Conservation (phyloP, 2,797 vertebrate genomes). For the Champsocephalus gunnari region DNA sequence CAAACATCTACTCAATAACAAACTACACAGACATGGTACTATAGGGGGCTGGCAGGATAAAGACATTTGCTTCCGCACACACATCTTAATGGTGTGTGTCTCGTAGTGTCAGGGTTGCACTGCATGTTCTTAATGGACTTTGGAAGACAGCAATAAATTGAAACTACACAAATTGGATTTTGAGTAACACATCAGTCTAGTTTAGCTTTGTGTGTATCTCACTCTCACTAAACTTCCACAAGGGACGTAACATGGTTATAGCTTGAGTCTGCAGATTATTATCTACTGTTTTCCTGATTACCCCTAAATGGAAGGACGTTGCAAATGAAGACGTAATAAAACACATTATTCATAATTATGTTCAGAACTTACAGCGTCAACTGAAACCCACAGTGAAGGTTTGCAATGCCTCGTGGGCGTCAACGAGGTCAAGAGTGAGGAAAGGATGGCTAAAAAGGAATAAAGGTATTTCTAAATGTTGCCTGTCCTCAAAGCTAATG, state of each 20-base stretch:
- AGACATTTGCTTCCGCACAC: no score
- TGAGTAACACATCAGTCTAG: conserved; percentile 59
- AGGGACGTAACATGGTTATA: conserved; percentile 28
- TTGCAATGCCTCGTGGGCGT: conserved; percentile 31
- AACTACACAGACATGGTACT: no score
- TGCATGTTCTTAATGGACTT: no score
- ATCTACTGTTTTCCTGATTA: conserved; percentile 30
- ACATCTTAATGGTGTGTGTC: no score
- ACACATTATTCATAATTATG: conserved; percentile 62
- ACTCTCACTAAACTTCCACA: conserved; percentile 27
- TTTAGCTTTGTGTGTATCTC: conserved; percentile 35
- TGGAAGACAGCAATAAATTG: conserved; percentile 23
- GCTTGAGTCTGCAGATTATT: conserved; percentile 33
- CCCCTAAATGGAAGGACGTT: conserved; percentile 39
- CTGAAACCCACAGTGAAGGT: conserved; percentile 59
- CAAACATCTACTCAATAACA: no score
- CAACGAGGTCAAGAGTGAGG: conserved; percentile 59
- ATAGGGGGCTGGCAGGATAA: no score
- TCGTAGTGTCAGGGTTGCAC: no score
- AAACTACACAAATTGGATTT: conserved; percentile 54
- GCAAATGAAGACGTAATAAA: conserved; percentile 59
- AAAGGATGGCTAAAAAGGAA: conserved; percentile 53
- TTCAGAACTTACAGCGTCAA: conserved; percentile 32
- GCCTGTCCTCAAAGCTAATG: conserved; percentile 72
- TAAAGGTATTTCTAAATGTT: conserved; percentile 70